A percentile compares a stretch with the other conserved stretches of the same genome.
phyloP scores from a whole-genome alignment of 2,888 invertebrate species.

The Mimas tiliae region DNA sequence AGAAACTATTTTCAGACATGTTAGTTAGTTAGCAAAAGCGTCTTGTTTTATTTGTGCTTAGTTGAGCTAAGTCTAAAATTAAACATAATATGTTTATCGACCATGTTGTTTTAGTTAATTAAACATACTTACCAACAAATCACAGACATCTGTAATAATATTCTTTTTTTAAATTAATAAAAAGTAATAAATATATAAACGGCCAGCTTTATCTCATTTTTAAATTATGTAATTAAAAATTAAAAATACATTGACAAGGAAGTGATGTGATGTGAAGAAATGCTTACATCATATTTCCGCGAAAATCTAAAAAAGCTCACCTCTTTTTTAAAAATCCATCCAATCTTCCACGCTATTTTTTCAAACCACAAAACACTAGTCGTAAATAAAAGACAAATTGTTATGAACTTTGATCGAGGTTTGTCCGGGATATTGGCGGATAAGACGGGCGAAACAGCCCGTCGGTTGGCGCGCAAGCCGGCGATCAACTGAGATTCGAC shows the following conservation, averaged over 20 bases:
- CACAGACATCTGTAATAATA: background rate
- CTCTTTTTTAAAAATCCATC: slow-evolving; percentile 11
- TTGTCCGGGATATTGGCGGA: background rate
- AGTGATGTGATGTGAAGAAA: no score
- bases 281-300: background rate
- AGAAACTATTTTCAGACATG: slow-evolving; percentile 7
- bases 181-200: no score
- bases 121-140: background rate
- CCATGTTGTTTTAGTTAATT: background rate
- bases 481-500: slow-evolving; percentile 34
- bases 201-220: no score
- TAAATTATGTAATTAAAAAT: no score
- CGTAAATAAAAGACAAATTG: slow-evolving; percentile 12
- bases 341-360: slow-evolving; percentile 4
- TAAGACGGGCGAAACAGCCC: slow-evolving; percentile 13
- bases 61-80: background rate
- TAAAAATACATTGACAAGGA: no score
- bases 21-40: background rate
- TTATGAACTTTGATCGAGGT: slow-evolving; percentile 15
- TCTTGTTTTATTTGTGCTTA: slow-evolving; percentile 11
- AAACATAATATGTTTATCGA: background rate
- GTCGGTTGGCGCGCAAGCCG: slow-evolving; percentile 30
- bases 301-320: background rate
- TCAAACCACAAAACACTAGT: slow-evolving; percentile 8
- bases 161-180: background rate